These are phyloP conservation scores for Leucophora obtusa DNA, from an alignment of 2,888 invertebrate species.

Conservation along the genomic window DNA sequence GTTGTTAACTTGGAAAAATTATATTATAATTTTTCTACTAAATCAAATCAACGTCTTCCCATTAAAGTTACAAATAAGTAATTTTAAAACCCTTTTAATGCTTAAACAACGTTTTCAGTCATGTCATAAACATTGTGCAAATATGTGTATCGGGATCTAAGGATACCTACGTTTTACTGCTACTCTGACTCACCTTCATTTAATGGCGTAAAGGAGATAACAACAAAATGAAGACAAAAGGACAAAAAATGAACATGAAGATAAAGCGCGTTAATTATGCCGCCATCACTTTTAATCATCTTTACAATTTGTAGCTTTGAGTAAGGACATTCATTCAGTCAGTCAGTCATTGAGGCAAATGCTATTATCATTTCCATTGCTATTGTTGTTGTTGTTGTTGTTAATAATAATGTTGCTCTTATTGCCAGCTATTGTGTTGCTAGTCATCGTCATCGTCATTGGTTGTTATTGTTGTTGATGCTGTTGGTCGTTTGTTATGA, in stretches of 20 bases:
- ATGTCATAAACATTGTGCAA: too few relatives aligned
- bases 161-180: too few relatives aligned
- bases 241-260: constrained; percentile 49
- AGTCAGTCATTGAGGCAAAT: constrained; percentile 43
- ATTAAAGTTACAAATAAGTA: too few relatives aligned
- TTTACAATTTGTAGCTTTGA: constrained; percentile 65
- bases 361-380: constrained; percentile 47
- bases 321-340: constrained; percentile 17
- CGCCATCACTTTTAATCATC: constrained; percentile 68
- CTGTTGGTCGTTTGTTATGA: constrained; percentile 41
- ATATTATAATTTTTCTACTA: too few relatives aligned
- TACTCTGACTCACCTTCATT: background rate
- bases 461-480: constrained; percentile 32
- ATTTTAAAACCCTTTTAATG: too few relatives aligned
- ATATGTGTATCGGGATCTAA: too few relatives aligned
- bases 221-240: constrained; percentile 20
- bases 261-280: constrained; percentile 72
- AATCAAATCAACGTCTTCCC: too few relatives aligned
- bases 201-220: background rate
- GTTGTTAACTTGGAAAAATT: too few relatives aligned
- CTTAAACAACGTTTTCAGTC: too few relatives aligned
- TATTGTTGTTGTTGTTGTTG: constrained; percentile 25
- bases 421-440: constrained; percentile 36
- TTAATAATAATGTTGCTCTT: constrained; percentile 35
- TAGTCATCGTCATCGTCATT: constrained; percentile 10